These are phyloP conservation scores for Bombus haemorrhoidalis DNA, from an alignment of 1,140 invertebrate species.

Conservation along the genomic window DNA sequence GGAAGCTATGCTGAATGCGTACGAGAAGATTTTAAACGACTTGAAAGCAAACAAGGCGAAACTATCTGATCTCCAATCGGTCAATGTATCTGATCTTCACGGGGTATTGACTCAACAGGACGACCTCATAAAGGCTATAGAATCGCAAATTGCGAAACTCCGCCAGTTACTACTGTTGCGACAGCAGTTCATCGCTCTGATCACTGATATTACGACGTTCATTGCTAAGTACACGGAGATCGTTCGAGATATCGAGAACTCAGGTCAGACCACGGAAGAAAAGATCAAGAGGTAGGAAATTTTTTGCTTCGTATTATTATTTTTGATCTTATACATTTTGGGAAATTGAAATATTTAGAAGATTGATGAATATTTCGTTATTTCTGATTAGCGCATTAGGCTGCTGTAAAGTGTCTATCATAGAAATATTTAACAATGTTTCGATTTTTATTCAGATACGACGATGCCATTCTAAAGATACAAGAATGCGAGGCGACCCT, in stretches of 20 bases:
- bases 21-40: slow-evolving; percentile 91
- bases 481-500: slow-evolving; percentile 94
- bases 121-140: slow-evolving; percentile 91
- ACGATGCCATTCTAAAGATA: slow-evolving; percentile 92
- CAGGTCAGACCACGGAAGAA: slow-evolving; percentile 89
- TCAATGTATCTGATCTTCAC: slow-evolving; percentile 89
- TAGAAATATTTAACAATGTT: neutral
- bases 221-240: slow-evolving; percentile 94
- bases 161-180: slow-evolving; percentile 90
- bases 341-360: neutral
- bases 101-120: slow-evolving; percentile 91
- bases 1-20: slow-evolving; percentile 88
- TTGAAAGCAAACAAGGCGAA: slow-evolving; percentile 91
- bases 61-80: slow-evolving; percentile 89
- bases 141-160: slow-evolving; percentile 91
- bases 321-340: too few species aligned
- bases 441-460: slow-evolving; percentile 85
- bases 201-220: slow-evolving; percentile 93
- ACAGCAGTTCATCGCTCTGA: slow-evolving; percentile 93
- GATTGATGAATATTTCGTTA: too few species aligned
- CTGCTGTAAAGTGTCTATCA: neutral
- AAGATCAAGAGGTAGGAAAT: slow-evolving; percentile 87
- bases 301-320: neutral
- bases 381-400: too few species aligned
- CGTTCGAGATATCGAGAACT: slow-evolving; percentile 91